Evolutionary conservation across 2,113 vertebrate species (phyloP).

Genomic region (Notothenia rossii): DNA sequence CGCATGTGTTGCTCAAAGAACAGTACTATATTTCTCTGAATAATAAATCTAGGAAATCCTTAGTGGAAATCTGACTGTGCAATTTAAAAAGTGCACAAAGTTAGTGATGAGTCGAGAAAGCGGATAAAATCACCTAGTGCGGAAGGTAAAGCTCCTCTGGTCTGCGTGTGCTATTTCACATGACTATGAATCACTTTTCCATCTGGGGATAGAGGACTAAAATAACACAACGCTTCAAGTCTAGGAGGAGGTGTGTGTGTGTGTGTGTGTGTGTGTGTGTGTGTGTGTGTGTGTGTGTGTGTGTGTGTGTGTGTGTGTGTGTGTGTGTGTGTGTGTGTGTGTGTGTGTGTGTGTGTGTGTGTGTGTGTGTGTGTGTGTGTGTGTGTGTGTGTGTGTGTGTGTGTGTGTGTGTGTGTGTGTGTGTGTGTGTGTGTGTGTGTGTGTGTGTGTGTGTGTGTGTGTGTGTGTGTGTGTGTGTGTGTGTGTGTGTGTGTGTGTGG

Average conservation of each 20-base stretch:
- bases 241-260: conserved; percentile 6
- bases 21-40: background rate
- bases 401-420: background rate
- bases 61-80: conserved; percentile 2
- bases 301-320: background rate
- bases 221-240: conserved; percentile 30
- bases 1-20: background rate
- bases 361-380: background rate
- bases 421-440: background rate
- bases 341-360: conserved; percentile 10
- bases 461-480: background rate
- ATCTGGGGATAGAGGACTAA: conserved; percentile 24
- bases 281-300: too few relatives aligned
- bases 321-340: conserved; percentile 4
- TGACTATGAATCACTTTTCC: conserved; percentile 56
- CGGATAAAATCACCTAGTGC: conserved; percentile 11
- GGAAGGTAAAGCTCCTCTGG: background rate
- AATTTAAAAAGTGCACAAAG: conserved; percentile 14
- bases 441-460: background rate
- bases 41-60: background rate
- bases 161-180: conserved; percentile 22
- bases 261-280: background rate
- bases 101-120: conserved; percentile 25
- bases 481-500: background rate
- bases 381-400: too few relatives aligned